A percentile compares a stretch with the other conserved stretches of the same genome.
Evolutionary conservation across 2,888 invertebrate species (phyloP).

Genomic region (Papilio gigon): DNA sequence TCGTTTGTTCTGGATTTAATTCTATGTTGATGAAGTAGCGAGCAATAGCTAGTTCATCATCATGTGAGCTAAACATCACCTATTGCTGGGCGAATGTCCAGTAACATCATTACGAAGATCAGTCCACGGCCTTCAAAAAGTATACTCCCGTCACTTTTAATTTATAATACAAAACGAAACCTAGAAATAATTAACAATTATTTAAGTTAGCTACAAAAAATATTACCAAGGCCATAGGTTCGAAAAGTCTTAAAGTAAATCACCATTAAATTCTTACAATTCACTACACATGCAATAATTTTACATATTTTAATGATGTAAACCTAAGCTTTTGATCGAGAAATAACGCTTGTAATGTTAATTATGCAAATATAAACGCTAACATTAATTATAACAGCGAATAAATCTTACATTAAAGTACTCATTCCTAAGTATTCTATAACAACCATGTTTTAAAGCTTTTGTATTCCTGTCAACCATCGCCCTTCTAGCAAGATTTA

Average conservation of each 20-base stretch:
- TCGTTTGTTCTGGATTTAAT: too few relatives aligned
- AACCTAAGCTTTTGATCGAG: background rate
- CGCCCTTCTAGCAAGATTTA: slow-evolving; percentile 22
- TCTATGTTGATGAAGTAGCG: too few relatives aligned
- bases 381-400: slow-evolving; percentile 18
- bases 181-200: too few relatives aligned
- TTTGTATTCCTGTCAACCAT: slow-evolving; percentile 9
- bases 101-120: too few relatives aligned
- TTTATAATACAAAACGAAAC: too few relatives aligned
- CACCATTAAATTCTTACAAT: background rate
- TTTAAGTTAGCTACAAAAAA: too few relatives aligned
- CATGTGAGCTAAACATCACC: too few relatives aligned
- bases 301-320: slow-evolving; percentile 21
- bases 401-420: background rate
- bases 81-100: too few relatives aligned
- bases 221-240: background rate
- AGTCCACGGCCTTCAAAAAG: too few relatives aligned
- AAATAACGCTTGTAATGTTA: background rate
- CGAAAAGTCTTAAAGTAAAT: too few relatives aligned
- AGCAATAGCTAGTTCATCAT: too few relatives aligned
- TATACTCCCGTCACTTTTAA: too few relatives aligned
- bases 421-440: background rate
- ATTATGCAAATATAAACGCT: slow-evolving; percentile 4
- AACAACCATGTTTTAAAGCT: slow-evolving; percentile 7
- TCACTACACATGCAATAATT: slow-evolving; percentile 6